phyloP scores from a whole-genome alignment of 2,113 vertebrate species.

The Sinocyclocheilus grahami region DNA sequence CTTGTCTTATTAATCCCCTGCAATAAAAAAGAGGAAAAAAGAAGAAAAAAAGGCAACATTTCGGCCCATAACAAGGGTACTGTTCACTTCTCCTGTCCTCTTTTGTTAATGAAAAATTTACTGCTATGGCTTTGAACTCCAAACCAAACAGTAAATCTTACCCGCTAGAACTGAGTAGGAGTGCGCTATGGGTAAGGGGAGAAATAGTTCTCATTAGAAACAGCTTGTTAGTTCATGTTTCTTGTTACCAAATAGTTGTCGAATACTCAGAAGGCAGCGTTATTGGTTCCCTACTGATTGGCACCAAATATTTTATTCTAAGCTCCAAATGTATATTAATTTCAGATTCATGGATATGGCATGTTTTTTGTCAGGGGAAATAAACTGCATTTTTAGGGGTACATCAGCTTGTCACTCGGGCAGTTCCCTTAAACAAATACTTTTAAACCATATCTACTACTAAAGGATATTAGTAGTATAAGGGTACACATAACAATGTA shows the following conservation, averaged over 20 bases:
- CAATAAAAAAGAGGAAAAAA: slow-evolving; percentile 55
- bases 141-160: slow-evolving; percentile 66
- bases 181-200: slow-evolving; percentile 44
- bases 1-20: slow-evolving; percentile 62
- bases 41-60: slow-evolving; percentile 49
- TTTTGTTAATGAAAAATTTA: slow-evolving; percentile 63
- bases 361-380: neutral
- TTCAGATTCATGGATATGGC: neutral
- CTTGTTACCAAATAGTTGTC: slow-evolving; percentile 59
- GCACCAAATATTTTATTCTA: slow-evolving; percentile 20
- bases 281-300: slow-evolving; percentile 67
- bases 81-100: slow-evolving; percentile 64
- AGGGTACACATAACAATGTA: too few relatives aligned
- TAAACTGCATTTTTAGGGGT: neutral
- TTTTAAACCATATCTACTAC: neutral
- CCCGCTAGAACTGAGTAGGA: slow-evolving; percentile 48
- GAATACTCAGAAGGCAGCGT: slow-evolving; percentile 58
- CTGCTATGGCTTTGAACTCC: slow-evolving; percentile 63
- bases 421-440: neutral
- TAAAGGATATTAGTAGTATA: slow-evolving; percentile 1
- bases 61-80: slow-evolving; percentile 53
- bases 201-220: slow-evolving; percentile 60
- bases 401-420: neutral
- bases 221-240: slow-evolving; percentile 62
- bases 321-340: neutral